A percentile compares a stretch with the other conserved stretches of the same genome.
These are phyloP conservation scores for Girardia tigrina DNA, from an alignment of 2,888 invertebrate species.

Conservation along the genomic window DNA sequence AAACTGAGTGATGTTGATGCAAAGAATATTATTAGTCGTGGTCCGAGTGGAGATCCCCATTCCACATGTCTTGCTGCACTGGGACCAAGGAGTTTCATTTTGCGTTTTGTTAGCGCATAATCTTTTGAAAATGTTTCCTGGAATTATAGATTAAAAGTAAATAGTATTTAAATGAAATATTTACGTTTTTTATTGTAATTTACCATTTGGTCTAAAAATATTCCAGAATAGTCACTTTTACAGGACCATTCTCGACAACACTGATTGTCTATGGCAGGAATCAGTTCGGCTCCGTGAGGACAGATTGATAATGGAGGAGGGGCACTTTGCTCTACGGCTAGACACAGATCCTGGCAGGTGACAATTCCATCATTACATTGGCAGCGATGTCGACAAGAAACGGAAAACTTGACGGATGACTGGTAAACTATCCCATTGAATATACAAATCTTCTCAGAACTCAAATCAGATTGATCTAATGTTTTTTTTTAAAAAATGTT, in stretches of 20 bases:
- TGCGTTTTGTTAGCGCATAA: background rate
- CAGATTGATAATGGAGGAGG: constrained; percentile 13
- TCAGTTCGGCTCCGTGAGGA: background rate
- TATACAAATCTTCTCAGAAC: background rate
- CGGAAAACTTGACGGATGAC: background rate
- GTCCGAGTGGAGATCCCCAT: constrained; percentile 58
- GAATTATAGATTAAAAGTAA: background rate
- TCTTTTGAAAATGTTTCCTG: background rate
- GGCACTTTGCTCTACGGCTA: background rate
- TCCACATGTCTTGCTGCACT: constrained; percentile 59
- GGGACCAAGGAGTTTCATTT: constrained; percentile 54
- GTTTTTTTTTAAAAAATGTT: too few species aligned
- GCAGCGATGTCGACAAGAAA: constrained; percentile 24
- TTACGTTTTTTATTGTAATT: background rate
- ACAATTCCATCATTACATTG: constrained; percentile 26
- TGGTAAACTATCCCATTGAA: constrained; percentile 1
- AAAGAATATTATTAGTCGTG: constrained; percentile 57
- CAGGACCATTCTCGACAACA: background rate
- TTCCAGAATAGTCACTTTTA: background rate
- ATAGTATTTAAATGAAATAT: background rate
- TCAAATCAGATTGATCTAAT: too few species aligned
- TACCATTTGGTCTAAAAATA: background rate
- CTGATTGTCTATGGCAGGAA: background rate
- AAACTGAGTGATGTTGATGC: constrained; percentile 57
- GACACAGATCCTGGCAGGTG: constrained; percentile 24